Percentiles rank a stretch among this genome's conserved stretches.
Conservation (phyloP, 1,140 invertebrate genomes). For the Caenorhabditis elegans region DNA sequence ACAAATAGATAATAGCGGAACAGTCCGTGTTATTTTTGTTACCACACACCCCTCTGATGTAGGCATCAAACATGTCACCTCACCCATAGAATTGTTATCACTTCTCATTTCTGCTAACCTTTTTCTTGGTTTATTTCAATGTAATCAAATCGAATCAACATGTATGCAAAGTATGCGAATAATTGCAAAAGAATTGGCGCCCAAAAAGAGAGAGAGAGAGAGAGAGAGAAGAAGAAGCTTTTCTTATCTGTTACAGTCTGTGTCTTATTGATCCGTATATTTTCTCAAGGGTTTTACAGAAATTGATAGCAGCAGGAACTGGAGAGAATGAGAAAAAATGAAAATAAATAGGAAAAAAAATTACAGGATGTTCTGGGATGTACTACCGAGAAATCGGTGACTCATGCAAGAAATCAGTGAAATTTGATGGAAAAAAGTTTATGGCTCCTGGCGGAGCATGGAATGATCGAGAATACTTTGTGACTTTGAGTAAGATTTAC, state of each 20-base stretch:
- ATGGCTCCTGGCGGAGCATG: constrained; percentile 42
- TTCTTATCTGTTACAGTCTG: constrained; percentile 11
- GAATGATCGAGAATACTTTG: constrained; percentile 47
- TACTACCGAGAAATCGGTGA: constrained; percentile 40
- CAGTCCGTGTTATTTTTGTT: neutral
- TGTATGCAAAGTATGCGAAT: no score
- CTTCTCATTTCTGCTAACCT: neutral
- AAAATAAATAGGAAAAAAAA: neutral
- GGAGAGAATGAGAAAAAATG: neutral
- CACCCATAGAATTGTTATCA: neutral
- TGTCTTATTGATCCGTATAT: no score
- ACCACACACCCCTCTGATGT: neutral
- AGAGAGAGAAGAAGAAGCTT: neutral
- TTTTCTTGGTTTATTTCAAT: neutral
- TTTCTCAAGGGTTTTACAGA: no score
- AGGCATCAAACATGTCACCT: neutral
- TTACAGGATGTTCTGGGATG: constrained; percentile 46
- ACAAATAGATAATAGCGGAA: neutral
- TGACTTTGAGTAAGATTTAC: constrained; percentile 34
- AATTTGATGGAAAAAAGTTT: constrained; percentile 54
- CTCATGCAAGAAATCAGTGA: constrained; percentile 39
- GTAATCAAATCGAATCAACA: neutral
- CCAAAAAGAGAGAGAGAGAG: neutral
- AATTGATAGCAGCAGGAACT: neutral
- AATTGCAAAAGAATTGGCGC: neutral